Evolutionary conservation across 2,797 vertebrate genomes (phyloP), one percentile per base, ranked within the genome.

Genomic region (Esox lucius): DNA sequence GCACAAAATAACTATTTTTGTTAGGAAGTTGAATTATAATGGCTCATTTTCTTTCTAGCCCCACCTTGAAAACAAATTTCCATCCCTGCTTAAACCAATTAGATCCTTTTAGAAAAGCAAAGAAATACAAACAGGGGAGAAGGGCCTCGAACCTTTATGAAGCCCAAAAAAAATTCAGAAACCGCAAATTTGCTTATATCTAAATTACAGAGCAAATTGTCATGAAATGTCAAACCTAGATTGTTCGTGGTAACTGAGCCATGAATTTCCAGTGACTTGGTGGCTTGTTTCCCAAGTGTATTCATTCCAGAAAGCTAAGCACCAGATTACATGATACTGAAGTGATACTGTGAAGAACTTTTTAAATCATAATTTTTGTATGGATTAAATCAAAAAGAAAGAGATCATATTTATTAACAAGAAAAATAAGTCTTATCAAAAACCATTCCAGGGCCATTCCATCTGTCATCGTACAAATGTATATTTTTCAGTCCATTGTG

Each of bases 401-500:
- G 22, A 24, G 1, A 5, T 5, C 11, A 61, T 24, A 61, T 61
- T 61, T 13, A 24, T 61, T 22, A 61, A 61, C 12, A 26, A 17
- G 22, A 61, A 26, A 61, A 61, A 22, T 61, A 24, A n/a, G 22
- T 61, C 12, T 12, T 22, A 24, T 24, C 56, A 56, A 56, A 22
- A 56, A 56, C 19, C 19, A 56, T 56, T 56, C n/a, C n/a, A 7
- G 6, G 17, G 5, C 9, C 53, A 56, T 56, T 56, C 53, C 19
- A 8, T 56, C 16, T 56, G 2, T 56, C n/a, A 56, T 56, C 53
- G 9, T 56, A 56, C 53, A 56, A 59, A 59, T 22, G 7, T 22
- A 56, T 56, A 22, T 24, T 24, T 61, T 61, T 61, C 56, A 24
- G 56, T 61, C 24, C 11, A 61, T 82, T 84, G 88, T 74, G 64